Conservation (phyloP, 2,113 vertebrate genomes). For the Lutjanus erythropterus region DNA sequence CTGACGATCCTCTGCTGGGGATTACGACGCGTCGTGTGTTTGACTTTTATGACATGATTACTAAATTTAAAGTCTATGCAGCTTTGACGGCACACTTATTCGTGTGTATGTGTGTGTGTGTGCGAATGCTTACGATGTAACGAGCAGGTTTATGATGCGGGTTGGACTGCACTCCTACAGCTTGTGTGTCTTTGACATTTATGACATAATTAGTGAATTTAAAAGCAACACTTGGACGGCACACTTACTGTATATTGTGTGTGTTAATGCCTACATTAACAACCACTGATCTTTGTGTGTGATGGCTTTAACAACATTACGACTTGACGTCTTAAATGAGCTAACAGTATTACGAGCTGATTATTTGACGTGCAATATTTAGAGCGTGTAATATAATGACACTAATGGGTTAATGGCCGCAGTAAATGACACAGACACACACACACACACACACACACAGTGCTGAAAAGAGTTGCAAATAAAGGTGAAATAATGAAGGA, state of each 20-base stretch:
- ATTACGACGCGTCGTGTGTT: background rate
- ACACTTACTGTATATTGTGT: conserved; percentile 18
- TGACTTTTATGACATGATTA: conserved; percentile 58
- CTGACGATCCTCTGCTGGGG: conserved; percentile 4
- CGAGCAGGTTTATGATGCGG: conserved; percentile 19
- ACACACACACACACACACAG: conserved; percentile 4
- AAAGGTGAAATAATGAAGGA: background rate
- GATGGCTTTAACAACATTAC: conserved; percentile 26
- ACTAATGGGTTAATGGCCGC: conserved; percentile 25
- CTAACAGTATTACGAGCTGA: conserved; percentile 35
- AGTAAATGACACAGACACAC: background rate
- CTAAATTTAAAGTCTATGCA: conserved; percentile 31
- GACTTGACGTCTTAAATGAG: conserved; percentile 18
- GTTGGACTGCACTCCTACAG: background rate
- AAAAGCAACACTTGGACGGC: conserved; percentile 9
- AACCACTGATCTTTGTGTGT: conserved; percentile 3
- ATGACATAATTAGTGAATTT: conserved; percentile 42
- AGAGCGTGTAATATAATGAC: background rate
- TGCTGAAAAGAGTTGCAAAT: background rate
- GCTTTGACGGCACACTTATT: conserved; percentile 12
- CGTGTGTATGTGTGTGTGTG: conserved; percentile 15
- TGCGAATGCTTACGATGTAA: conserved; percentile 6
- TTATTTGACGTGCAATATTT: conserved; percentile 23
- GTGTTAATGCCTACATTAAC: conserved; percentile 17
- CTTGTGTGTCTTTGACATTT: conserved; percentile 34